Evolutionary conservation across 1,140 invertebrate species (phyloP).

Genomic region (Liolophura sinensis): DNA sequence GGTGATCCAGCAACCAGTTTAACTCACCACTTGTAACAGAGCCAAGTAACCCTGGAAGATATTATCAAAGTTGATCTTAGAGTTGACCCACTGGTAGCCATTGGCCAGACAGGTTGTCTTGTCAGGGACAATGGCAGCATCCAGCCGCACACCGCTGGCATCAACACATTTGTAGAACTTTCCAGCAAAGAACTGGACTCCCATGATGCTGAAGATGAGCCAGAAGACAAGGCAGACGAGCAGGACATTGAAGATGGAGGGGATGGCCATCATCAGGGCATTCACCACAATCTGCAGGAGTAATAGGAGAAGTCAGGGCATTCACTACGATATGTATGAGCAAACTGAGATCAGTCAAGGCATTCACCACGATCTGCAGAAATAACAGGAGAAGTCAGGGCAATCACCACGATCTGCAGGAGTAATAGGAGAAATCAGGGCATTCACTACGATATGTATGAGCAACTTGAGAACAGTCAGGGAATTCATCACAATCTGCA

Average conservation of each 20-base stretch:
- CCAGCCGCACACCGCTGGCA: constrained; percentile 56
- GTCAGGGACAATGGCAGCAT: constrained; percentile 29
- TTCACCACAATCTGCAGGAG: constrained; percentile 85
- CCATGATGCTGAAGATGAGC: constrained; percentile 93
- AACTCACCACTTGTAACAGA: constrained; percentile 86
- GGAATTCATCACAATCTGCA: constrained; percentile 92
- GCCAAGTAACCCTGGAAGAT: constrained; percentile 95
- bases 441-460: too few species aligned
- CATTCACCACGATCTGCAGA: too few species aligned
- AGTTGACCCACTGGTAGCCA: constrained; percentile 92
- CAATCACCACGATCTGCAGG: too few species aligned
- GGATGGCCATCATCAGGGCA: constrained; percentile 91
- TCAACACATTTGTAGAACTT: constrained; percentile 93
- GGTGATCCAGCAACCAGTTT: not conserved
- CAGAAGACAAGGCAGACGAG: constrained; percentile 90
- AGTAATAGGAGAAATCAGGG: too few species aligned
- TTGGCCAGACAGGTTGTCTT: constrained; percentile 34
- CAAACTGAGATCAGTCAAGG: too few species aligned
- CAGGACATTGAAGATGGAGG: constrained; percentile 92
- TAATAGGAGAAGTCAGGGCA: not conserved
- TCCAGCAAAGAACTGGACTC: constrained; percentile 83
- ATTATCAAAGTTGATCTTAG: constrained; percentile 97
- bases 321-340: not conserved
- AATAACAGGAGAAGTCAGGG: too few species aligned
- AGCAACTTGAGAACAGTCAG: too few species aligned